Percentiles rank a stretch among this genome's conserved stretches.
These are phyloP conservation scores for Molossus molossus DNA, from an alignment of 2,797 vertebrate genomes.

Conservation along the genomic window DNA sequence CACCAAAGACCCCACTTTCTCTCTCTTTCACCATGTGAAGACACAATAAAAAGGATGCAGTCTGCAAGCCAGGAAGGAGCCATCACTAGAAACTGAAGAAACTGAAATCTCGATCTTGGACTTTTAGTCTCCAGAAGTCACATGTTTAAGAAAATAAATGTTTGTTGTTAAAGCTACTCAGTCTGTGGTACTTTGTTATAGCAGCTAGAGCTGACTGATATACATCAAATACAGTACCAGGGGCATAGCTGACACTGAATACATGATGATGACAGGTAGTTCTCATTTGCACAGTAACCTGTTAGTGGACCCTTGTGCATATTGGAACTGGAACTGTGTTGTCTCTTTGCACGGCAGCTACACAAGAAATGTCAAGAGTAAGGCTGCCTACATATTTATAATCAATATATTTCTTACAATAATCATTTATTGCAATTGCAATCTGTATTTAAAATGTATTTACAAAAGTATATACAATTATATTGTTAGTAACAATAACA, in stretches of 20 bases:
- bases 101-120: background rate
- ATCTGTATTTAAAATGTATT: background rate
- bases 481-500: constrained; percentile 20
- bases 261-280: background rate
- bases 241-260: background rate
- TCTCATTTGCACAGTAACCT: background rate
- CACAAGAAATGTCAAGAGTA: background rate
- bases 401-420: background rate
- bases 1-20: background rate
- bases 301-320: background rate
- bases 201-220: background rate
- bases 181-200: background rate
- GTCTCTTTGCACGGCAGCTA: background rate
- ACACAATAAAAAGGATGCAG: background rate
- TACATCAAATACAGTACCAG: background rate
- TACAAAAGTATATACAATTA: background rate
- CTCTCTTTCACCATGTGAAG: background rate
- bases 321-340: background rate
- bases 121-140: background rate
- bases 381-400: background rate
- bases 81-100: background rate
- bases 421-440: background rate
- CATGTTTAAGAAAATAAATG: background rate
- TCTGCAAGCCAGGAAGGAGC: background rate
- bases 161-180: background rate